Conservation (phyloP, 2,797 vertebrate genomes). For the Lophotriccus pileatus region DNA sequence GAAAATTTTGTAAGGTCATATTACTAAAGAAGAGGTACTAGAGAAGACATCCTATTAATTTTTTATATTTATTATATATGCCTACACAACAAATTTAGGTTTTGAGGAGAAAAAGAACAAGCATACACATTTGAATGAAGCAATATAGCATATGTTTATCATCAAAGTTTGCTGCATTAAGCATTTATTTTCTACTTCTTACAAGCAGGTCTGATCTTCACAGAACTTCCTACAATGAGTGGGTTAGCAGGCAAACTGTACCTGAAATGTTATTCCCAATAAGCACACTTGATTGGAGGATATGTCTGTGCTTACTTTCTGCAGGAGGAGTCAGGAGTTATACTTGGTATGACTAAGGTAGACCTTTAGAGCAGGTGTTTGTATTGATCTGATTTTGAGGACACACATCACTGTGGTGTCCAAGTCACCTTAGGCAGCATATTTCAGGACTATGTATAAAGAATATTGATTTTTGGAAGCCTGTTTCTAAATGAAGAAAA, state of each 20-base stretch:
- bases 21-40: neutral
- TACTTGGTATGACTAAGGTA: neutral
- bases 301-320: neutral
- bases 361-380: slow-evolving; percentile 26
- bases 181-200: neutral
- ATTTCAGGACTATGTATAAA: slow-evolving; percentile 50
- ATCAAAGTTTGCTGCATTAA: neutral
- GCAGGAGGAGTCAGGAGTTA: neutral
- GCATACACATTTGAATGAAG: neutral
- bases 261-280: neutral
- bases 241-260: neutral
- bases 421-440: slow-evolving; percentile 52
- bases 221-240: neutral
- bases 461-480: slow-evolving; percentile 42
- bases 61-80: neutral
- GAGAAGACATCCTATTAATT: neutral
- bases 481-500: slow-evolving; percentile 48
- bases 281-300: slow-evolving; percentile 1
- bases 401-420: slow-evolving; percentile 5
- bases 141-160: neutral
- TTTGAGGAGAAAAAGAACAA: neutral
- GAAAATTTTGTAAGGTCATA: neutral
- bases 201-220: neutral
- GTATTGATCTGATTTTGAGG: slow-evolving; percentile 48
- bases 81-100: neutral